Percentiles rank a stretch among this genome's conserved stretches.
Conservation (phyloP, 2,888 invertebrate species). For the Xestia rhomboidea region DNA sequence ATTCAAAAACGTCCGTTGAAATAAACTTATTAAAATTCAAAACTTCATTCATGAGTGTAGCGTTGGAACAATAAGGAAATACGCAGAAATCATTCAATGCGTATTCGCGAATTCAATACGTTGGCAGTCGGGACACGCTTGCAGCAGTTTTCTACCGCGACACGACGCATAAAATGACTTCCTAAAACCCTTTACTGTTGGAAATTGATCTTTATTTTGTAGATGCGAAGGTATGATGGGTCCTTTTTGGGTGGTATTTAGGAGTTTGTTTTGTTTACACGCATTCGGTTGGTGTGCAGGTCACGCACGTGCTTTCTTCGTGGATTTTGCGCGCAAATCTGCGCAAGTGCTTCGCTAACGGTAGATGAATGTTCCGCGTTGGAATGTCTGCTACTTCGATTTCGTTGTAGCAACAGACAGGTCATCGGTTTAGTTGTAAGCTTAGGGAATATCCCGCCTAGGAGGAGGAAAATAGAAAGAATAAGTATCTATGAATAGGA, state of each 20-base stretch:
- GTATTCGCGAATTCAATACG: constrained; percentile 86
- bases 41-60: constrained; percentile 85
- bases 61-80: constrained; percentile 88
- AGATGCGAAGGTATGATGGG: constrained; percentile 64
- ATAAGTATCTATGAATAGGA: constrained; percentile 22
- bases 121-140: constrained; percentile 84
- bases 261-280: constrained; percentile 70
- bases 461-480: constrained; percentile 1
- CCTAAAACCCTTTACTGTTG: constrained; percentile 69
- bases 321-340: constrained; percentile 89
- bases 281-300: constrained; percentile 81
- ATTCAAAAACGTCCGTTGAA: constrained; percentile 60
- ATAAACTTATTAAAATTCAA: constrained; percentile 81
- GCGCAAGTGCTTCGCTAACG: constrained; percentile 84
- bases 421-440: constrained; percentile 55
- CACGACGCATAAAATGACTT: constrained; percentile 67
- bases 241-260: constrained; percentile 44
- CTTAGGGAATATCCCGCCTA: constrained; percentile 22
- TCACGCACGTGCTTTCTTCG: constrained; percentile 90
- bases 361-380: constrained; percentile 85
- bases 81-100: constrained; percentile 86
- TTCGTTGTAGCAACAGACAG: constrained; percentile 67
- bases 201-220: constrained; percentile 76
- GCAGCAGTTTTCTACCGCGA: constrained; percentile 83
- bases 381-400: constrained; percentile 78